Percentiles rank a stretch among this genome's conserved stretches.
These are phyloP conservation scores for Cherax destructor DNA, from an alignment of 1,140 invertebrate species.

Conservation along the genomic window DNA sequence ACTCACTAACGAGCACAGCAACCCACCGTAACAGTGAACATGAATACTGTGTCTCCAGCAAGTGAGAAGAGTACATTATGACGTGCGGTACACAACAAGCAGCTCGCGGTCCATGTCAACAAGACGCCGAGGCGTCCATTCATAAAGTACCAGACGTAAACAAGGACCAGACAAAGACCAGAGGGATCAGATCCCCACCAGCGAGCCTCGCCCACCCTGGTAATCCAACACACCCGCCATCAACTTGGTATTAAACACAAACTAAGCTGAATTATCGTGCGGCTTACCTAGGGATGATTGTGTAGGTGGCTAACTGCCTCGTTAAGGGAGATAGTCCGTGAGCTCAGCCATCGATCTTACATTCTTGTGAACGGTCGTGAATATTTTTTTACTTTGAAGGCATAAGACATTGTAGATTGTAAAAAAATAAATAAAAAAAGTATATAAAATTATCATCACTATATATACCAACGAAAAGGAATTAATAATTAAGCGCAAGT, in stretches of 20 bases:
- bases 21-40: too few relatives aligned
- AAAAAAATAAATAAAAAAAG: too few relatives aligned
- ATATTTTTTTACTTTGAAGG: too few relatives aligned
- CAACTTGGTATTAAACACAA: neutral
- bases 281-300: neutral
- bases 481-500: too few relatives aligned
- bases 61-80: neutral
- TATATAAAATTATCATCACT: too few relatives aligned
- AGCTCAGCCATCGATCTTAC: too few relatives aligned
- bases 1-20: too few relatives aligned
- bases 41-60: too few relatives aligned
- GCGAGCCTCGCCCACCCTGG: neutral
- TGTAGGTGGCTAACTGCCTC: neutral
- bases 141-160: neutral
- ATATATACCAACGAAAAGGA: too few relatives aligned
- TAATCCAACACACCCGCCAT: neutral
- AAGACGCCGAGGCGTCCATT: neutral
- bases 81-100: neutral
- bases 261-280: conserved; percentile 4
- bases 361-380: too few relatives aligned
- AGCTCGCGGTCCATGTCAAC: neutral
- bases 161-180: neutral
- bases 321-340: neutral
- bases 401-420: too few relatives aligned
- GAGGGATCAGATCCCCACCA: neutral